Evolutionary conservation across 1,140 invertebrate species (phyloP).

Genomic region (Anthonomus grandis): DNA sequence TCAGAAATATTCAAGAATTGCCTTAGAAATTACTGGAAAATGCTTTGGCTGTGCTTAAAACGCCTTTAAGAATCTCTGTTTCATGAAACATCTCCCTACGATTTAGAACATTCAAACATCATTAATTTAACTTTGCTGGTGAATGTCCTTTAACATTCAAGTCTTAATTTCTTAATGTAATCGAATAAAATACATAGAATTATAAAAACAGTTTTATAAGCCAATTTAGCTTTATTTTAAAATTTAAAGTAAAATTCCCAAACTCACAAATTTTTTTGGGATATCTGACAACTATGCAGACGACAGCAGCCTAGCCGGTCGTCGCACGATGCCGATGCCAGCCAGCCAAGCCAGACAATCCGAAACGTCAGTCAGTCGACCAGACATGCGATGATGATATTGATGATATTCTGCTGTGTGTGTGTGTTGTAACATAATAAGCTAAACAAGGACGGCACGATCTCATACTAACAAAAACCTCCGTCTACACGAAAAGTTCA

Average conservation of each 20-base stretch:
- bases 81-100: no score
- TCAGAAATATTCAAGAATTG: no score
- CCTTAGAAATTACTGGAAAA: no score
- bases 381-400: constrained; percentile 21
- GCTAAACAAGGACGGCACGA: constrained; percentile 10
- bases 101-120: background rate
- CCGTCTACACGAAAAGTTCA: no score
- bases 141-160: background rate
- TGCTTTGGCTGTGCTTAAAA: no score
- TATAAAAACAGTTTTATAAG: background rate
- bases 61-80: no score
- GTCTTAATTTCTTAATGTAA: background rate
- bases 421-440: constrained; percentile 2
- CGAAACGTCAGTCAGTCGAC: constrained; percentile 24
- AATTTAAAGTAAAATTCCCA: no score
- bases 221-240: background rate
- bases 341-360: constrained; percentile 23
- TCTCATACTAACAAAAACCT: no score
- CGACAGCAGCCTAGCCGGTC: constrained; percentile 18
- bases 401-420: constrained; percentile 1
- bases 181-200: background rate
- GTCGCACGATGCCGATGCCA: no score
- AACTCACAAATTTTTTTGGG: constrained; percentile 1
- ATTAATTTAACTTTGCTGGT: background rate
- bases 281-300: constrained; percentile 3